Percentiles rank a stretch among this genome's conserved stretches.
These are phyloP conservation scores for Papilio demoleus DNA, from an alignment of 2,888 invertebrate genomes.

Conservation along the genomic window DNA sequence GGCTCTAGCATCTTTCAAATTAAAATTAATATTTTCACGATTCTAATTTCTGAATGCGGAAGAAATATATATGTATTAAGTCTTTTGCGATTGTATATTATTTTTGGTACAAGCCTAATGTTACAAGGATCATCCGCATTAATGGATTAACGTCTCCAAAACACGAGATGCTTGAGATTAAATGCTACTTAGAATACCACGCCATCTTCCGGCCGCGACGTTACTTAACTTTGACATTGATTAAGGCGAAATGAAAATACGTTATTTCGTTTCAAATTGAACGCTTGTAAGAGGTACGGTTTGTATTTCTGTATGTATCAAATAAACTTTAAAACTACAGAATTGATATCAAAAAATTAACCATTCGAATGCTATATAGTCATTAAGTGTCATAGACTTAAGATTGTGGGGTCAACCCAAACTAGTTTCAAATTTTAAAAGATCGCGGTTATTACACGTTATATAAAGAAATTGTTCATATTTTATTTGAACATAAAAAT, in stretches of 20 bases:
- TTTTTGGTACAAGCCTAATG: constrained; percentile 10
- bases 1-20: not conserved
- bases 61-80: not conserved
- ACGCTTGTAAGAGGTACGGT: no score
- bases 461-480: no score
- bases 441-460: no score
- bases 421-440: no score
- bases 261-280: not conserved
- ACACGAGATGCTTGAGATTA: constrained; percentile 20
- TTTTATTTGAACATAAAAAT: not conserved
- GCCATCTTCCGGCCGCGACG: not conserved
- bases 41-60: not conserved
- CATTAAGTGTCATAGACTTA: no score
- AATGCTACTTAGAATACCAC: constrained; percentile 12
- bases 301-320: no score
- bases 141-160: constrained; percentile 23
- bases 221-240: constrained; percentile 19
- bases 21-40: not conserved
- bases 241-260: not conserved
- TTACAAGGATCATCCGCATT: constrained; percentile 10
- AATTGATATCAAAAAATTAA: no score
- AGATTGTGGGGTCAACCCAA: no score
- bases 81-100: constrained; percentile 11
- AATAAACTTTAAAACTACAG: no score
- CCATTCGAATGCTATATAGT: no score